phyloP scores from a whole-genome alignment of 2,888 invertebrate genomes.

The Drosophila peninsularis region DNA sequence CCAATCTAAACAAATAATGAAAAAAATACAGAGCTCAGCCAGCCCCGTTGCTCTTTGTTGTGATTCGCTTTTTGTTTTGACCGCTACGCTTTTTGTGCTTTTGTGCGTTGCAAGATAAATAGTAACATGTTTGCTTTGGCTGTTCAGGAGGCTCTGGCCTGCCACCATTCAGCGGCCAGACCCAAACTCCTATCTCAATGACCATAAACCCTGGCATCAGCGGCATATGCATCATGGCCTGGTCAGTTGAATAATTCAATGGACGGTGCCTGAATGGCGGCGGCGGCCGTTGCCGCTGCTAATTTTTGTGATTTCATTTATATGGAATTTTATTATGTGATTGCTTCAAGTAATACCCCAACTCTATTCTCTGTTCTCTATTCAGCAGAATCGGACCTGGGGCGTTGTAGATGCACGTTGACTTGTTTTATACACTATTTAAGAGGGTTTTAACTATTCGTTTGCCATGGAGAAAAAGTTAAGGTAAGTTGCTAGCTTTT shows the following conservation, averaged over 20 bases:
- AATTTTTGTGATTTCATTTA: slow-evolving; percentile 51
- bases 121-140: slow-evolving; percentile 64
- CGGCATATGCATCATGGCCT: slow-evolving; percentile 52
- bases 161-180: too few relatives aligned
- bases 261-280: slow-evolving; percentile 24
- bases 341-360: slow-evolving; percentile 28
- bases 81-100: slow-evolving; percentile 34
- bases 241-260: slow-evolving; percentile 60
- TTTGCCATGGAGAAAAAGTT: slow-evolving; percentile 25
- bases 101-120: slow-evolving; percentile 69
- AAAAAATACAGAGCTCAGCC: background rate
- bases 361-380: background rate
- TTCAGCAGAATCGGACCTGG: background rate
- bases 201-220: slow-evolving; percentile 37
- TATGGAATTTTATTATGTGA: slow-evolving; percentile 39
- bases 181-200: slow-evolving; percentile 13
- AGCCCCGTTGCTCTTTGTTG: slow-evolving; percentile 1
- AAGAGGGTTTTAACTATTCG: slow-evolving; percentile 5
- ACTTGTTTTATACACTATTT: slow-evolving; percentile 7
- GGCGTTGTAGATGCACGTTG: background rate
- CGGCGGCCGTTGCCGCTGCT: too few relatives aligned
- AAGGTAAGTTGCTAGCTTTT: slow-evolving; percentile 32
- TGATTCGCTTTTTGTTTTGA: slow-evolving; percentile 7
- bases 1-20: background rate
- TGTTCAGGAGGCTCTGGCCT: background rate